phyloP scores from a whole-genome alignment of 2,888 invertebrate genomes.

The Cepaea hortensis region DNA sequence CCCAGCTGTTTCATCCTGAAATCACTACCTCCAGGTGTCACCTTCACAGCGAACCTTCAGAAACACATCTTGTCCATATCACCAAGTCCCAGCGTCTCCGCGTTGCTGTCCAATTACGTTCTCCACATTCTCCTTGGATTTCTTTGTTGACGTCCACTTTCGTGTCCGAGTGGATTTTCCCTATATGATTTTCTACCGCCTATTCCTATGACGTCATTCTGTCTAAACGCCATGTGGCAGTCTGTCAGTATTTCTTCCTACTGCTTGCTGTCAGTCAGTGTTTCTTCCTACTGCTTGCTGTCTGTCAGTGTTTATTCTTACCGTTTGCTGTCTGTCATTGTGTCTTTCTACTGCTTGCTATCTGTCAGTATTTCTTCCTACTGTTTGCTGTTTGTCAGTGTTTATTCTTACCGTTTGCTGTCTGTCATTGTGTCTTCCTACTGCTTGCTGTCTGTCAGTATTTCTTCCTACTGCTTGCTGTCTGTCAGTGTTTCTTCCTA shows the following conservation, averaged over 20 bases:
- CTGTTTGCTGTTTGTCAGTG: background rate
- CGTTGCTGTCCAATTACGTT: no score
- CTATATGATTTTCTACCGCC: no score
- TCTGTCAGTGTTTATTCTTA: background rate
- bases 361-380: background rate
- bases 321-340: background rate
- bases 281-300: background rate
- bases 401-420: background rate
- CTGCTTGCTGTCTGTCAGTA: background rate
- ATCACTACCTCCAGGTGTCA: no score
- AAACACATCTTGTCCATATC: no score
- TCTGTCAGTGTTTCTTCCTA: background rate
- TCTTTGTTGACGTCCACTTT: no score
- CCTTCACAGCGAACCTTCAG: no score
- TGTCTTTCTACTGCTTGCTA: background rate
- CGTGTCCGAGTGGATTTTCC: no score
- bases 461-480: background rate
- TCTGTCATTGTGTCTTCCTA: background rate
- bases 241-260: background rate
- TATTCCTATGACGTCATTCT: no score
- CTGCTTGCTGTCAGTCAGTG: background rate
- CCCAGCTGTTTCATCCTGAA: no score
- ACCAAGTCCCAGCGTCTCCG: no score
- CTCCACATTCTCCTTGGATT: no score
- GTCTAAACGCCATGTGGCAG: no score